Conservation (phyloP, 2,797 vertebrate genomes). For the Atherinosoma microstoma region DNA sequence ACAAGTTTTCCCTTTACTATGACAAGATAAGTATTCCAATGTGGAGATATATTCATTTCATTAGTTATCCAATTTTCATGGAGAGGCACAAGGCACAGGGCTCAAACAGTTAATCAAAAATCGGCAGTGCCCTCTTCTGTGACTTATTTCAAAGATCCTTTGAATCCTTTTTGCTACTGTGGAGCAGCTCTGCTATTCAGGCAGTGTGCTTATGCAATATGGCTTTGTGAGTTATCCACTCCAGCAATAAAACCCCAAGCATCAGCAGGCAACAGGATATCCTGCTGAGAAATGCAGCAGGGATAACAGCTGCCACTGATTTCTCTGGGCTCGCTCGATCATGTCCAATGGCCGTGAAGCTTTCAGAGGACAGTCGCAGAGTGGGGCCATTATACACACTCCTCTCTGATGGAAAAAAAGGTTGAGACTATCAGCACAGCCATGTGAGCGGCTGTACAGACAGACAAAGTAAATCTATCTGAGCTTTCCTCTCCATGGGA, state of each 20-base stretch:
- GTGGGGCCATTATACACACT: constrained; percentile 62
- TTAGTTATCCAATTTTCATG: too few relatives aligned
- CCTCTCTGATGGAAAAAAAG: constrained; percentile 58
- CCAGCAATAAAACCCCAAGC: constrained; percentile 41
- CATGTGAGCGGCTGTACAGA: constrained; percentile 48
- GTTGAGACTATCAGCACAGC: constrained; percentile 51
- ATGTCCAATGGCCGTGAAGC: constrained; percentile 50
- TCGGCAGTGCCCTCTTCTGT: not conserved
- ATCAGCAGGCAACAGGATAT: constrained; percentile 59
- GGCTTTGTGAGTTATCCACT: constrained; percentile 50
- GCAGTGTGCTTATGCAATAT: constrained; percentile 40
- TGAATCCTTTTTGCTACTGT: constrained; percentile 25
- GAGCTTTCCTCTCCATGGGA: constrained; percentile 52
- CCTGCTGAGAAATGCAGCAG: constrained; percentile 64
- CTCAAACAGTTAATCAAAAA: constrained; percentile 11
- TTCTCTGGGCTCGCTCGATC: constrained; percentile 56
- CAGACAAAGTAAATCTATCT: constrained; percentile 55
- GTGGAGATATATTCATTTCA: too few relatives aligned
- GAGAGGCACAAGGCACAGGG: too few relatives aligned
- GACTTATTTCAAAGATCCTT: constrained; percentile 14
- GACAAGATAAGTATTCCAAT: too few relatives aligned
- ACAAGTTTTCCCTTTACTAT: too few relatives aligned
- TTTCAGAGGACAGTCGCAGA: constrained; percentile 63
- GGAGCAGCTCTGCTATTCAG: constrained; percentile 15
- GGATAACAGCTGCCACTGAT: constrained; percentile 58